phyloP scores from a whole-genome alignment of 2,888 invertebrate genomes.

The Andrena dorsata region DNA sequence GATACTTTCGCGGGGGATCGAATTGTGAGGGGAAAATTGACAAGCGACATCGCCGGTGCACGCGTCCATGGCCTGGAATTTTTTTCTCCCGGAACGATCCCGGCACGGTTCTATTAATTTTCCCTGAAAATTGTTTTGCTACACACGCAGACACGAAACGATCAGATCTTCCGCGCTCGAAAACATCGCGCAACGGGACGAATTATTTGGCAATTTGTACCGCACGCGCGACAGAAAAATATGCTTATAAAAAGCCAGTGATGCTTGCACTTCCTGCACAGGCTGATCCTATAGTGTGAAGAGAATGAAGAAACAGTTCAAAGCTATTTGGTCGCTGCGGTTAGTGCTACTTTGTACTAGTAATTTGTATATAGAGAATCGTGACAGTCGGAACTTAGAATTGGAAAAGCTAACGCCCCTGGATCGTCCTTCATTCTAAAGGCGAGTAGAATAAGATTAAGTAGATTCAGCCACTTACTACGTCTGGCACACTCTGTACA shows the following conservation, averaged over 20 bases:
- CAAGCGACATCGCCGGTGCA: slow-evolving; percentile 48
- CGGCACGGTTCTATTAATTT: too few relatives aligned
- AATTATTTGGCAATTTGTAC: not conserved
- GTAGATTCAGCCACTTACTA: slow-evolving; percentile 1
- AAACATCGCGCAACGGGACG: not conserved
- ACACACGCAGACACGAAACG: slow-evolving; percentile 28
- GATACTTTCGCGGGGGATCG: slow-evolving; percentile 61
- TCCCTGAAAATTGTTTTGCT: slow-evolving; percentile 23
- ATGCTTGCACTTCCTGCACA: not conserved
- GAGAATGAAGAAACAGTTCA: too few relatives aligned
- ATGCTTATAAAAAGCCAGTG: not conserved
- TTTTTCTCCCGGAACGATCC: slow-evolving; percentile 17
- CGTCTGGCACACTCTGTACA: not conserved
- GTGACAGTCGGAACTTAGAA: too few relatives aligned
- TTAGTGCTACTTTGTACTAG: too few relatives aligned
- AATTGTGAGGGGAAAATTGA: slow-evolving; percentile 66
- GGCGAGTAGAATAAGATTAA: not conserved
- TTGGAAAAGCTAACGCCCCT: too few relatives aligned
- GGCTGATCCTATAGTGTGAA: not conserved
- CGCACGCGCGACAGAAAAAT: not conserved
- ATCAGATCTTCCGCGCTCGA: not conserved
- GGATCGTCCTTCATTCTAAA: not conserved
- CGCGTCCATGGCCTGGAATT: slow-evolving; percentile 1
- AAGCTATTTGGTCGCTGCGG: too few relatives aligned
- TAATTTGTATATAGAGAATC: too few relatives aligned